Base-by-base conservation (phyloP, 2,888 invertebrate genomes). In the Sarcophaga caerulescens region DNA sequence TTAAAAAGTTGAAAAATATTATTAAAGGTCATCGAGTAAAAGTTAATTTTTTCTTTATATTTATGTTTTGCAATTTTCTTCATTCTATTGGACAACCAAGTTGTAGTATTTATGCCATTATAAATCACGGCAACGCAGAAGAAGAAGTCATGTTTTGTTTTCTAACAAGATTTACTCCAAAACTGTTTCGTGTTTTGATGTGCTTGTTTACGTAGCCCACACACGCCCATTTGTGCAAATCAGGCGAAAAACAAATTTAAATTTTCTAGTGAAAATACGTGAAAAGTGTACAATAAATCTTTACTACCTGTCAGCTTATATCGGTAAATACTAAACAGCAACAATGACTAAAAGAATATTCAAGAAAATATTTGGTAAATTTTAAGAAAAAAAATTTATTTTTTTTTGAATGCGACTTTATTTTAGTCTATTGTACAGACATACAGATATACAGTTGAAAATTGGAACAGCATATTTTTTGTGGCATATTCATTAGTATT, bases 201-300 rank as follows among this genome's bases (percentile, higher is more conserved):
- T 69, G 60, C 74, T 21, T 70, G 35, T 59, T 45, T 44, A 17
- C 1, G 25, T 2, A 57, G 14, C 8, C n/a, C 21, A 52, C 60
- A 45, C 63, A 47, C 25, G 52, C 17, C 57, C n/a, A 60, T 35
- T 69, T 45, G 68, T 3, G 6, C 35, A 35, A 35, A 35, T 35
- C 35, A 35, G 35, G 35, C 35, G 35, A 35, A 66, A 12, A 44
- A 73, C 8, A 65, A 69, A 73, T 62, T 44, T 17, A 59, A 66
- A 73, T 52, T 78, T 78, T 69, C 57, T 62, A 60, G 35, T n/a
- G 25, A 80, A 75, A 70, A 65, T 75, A 75, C 79, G 65, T 84
- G 65, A 80, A 77, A 77, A 77, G 10, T 45, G 25, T 63, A 71
- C 81, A 78, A 77, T 85, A 85, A 85, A 85, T 81, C 77, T 81